Base-by-base conservation (phyloP, 1,140 invertebrate genomes). In the Bicyclus anynana region DNA sequence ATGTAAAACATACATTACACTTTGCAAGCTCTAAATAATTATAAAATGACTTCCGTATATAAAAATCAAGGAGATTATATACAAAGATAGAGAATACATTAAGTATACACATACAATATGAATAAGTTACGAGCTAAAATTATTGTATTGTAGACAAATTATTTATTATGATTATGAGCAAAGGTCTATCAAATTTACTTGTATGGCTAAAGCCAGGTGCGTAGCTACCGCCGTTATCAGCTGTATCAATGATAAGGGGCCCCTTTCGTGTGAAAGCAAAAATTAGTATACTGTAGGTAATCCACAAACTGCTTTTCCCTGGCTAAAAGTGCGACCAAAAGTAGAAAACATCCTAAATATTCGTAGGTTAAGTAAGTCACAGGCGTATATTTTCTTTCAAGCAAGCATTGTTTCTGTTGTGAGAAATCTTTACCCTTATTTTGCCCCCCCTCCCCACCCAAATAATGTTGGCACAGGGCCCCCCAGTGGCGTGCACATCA, bases 11-110 rank as follows among this genome's bases (percentile, higher is more conserved):
- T 75, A 80, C 69, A 72, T 73, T 80, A 76, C 70, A 74, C 42
- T 74, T 72, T 68, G 67, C 76, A 82, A 82, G 76, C 81, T 71
- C 73, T 63, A 69, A 77, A 69, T 72, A 59, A 69, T 70, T n/a
- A n/a, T n/a, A n/a, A 69, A 59, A 69, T 65, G 58, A 68, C 64
- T 61, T 60, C 54, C 49, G 50, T 59, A 64, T 63, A 60, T 61
- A 65, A 54, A 63, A 54, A 64, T 64, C 75, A 74, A 74, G 71
- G 69, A 75, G 71, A 79, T 79, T 74, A 76, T 63, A 75, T 67
- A 65, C 51, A 47, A 46, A 60, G 51, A 7, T 35, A 35, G 1
- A 52, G 14, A 20, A 40, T 52, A 23, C 17, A 21, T 48, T 5
- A 20, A 13, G n/a, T 3, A n/a, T 2, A 21, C 29, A 33, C 29